Base-by-base conservation (phyloP, 2,888 invertebrate species). In the Caenorhabditis sp. region DNA sequence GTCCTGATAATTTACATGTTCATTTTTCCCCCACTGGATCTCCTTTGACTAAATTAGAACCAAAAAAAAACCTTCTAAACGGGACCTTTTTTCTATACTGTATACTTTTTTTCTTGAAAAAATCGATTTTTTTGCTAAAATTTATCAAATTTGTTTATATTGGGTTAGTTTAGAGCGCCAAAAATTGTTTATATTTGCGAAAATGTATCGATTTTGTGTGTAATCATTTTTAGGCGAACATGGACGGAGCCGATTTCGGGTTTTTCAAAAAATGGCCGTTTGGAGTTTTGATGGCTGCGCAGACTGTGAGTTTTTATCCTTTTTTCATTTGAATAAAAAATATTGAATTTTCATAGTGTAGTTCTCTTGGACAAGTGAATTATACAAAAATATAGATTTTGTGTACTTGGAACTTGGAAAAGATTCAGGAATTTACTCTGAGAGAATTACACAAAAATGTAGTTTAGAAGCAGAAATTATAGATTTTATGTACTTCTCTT, bases 241-340 rank as follows among this genome's bases (percentile, higher is more conserved):
- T 20, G 60, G 59, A 14, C 26, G 63, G 76, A 59, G 71, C 72
- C 36, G 78, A 76, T 43, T 70, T 70, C 36, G 60, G 67, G 14
- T 81, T 82, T 63, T 70, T 79, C 57, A 63, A 64, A 62, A 70
- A 74, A 71, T 69, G 74, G 65, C 82, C 82, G 4, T 82, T 72
- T 59, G 82, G 82, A 27, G 52, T 78, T 3, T 66, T 82, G 17
- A 76, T 82, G 72, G 67, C 74, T 14, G 27, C 58, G 5, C 79
- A 80, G 53, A 78, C 74, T 59, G 82, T 82, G 27, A 59, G 69
- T 56, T 8, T 23, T 56, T 62, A n/a, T 36, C 26, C 4, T 5
- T 21, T 53, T 53, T 20, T 20, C 21, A 5, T 53, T n/a, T 5
- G 23, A 10, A 10, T 12, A 53, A 12, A 53, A 53, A 23, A 21